These are phyloP conservation scores for Chunga burmeisteri DNA, from an alignment of 2,113 vertebrate genomes.

Conservation along the genomic window DNA sequence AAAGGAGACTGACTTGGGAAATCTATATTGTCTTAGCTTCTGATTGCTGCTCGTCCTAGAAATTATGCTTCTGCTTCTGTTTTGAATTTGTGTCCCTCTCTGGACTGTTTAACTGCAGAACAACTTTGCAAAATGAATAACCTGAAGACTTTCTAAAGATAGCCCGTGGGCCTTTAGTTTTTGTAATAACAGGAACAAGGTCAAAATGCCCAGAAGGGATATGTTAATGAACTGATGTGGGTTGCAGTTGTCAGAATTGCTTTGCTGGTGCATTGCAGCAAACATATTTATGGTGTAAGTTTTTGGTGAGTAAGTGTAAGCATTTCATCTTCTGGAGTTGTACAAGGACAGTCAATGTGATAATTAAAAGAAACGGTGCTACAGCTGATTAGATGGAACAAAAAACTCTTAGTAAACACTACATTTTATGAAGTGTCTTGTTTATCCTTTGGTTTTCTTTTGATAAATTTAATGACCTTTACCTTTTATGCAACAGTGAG, in stretches of 20 bases:
- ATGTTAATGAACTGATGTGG: neutral
- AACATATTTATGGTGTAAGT: neutral
- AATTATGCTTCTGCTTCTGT: neutral
- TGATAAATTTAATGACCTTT: neutral
- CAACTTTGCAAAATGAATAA: neutral
- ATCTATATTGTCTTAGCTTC: neutral
- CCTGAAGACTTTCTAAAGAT: neutral
- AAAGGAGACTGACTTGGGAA: neutral
- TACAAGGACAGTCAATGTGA: neutral
- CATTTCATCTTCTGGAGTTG: neutral
- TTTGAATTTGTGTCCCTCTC: neutral
- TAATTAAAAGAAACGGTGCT: neutral
- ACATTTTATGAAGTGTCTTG: neutral
- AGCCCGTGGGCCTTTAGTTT: neutral
- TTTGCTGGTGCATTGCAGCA: conserved; percentile 30
- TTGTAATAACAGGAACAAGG: neutral
- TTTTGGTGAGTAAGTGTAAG: neutral
- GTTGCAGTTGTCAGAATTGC: neutral
- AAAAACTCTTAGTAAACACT: neutral
- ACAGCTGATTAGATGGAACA: neutral
- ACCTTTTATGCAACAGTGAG: neutral
- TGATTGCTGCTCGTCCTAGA: neutral
- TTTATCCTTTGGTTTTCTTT: neutral
- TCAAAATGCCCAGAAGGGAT: neutral
- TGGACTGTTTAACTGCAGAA: neutral